Percentiles rank a stretch among this genome's conserved stretches.
Evolutionary conservation across 2,888 invertebrate species (phyloP).

Genomic region (Chaetoderma sp.): DNA sequence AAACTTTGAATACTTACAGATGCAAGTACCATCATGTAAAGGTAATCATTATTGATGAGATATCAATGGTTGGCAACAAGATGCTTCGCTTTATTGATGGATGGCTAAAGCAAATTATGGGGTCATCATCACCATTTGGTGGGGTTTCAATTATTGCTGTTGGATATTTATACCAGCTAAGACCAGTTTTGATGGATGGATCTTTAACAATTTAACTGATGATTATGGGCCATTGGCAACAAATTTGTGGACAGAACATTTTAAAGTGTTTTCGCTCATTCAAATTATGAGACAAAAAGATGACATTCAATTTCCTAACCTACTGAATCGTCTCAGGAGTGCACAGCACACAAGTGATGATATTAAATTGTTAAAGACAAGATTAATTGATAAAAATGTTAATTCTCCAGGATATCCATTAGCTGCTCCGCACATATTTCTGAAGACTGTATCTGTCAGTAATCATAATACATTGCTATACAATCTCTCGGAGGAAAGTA

Average conservation of each 20-base stretch:
- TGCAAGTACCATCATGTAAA: too few species aligned
- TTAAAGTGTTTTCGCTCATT: conserved; percentile 35
- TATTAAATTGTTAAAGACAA: neutral
- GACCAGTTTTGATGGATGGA: too few species aligned
- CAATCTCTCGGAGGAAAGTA: too few species aligned
- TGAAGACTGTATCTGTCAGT: neutral
- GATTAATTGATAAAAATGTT: neutral
- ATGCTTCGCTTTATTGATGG: conserved; percentile 31
- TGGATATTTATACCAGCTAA: conserved; percentile 39
- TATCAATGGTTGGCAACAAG: conserved; percentile 27
- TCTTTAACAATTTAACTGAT: too few species aligned
- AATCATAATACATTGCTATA: too few species aligned
- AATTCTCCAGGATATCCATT: neutral
- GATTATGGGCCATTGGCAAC: conserved; percentile 31
- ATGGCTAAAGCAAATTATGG: conserved; percentile 35
- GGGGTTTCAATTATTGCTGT: conserved; percentile 39
- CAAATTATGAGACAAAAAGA: conserved; percentile 38
- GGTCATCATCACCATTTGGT: conserved; percentile 34
- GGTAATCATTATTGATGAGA: conserved; percentile 5
- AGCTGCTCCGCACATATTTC: neutral
- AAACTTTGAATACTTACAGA: too few species aligned
- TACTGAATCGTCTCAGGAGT: conserved; percentile 3
- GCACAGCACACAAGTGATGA: conserved; percentile 4
- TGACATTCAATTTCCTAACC: neutral
- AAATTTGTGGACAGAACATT: conserved; percentile 36